Base-by-base conservation (phyloP, 2,113 vertebrate genomes). In the Beaufortia kweichowensis region DNA sequence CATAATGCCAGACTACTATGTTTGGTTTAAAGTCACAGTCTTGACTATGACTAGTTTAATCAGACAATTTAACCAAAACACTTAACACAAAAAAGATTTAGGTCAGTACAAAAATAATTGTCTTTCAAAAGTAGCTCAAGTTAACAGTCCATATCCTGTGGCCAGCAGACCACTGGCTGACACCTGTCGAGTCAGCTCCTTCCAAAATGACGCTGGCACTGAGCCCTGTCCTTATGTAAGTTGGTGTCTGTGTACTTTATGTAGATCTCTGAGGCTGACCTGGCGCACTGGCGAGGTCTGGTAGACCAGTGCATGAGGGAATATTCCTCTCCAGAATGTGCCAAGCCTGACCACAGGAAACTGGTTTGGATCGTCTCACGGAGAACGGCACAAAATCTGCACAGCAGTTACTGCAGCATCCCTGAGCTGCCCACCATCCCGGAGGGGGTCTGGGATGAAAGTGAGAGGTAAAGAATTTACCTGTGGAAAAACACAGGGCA, bases 281-380 rank as follows among this genome's bases (percentile, higher is more conserved):
- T 99, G 1, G 88, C 90, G 77, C 92, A 92, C 63, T 99, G 97
- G 97, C 91, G 92, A 39, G 94, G 94, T 0, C 89, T 94, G 19
- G 97, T 99, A 82, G 96, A 94, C 0, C 94, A 93, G 90, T 97
- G 97, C 75, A 88, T 99, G 35, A 92, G 86, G 0, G 95, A 97
- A 79, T 99, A 99, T 81, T 95, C 95, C 77, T 98, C 97, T 41
- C 95, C 96, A 0, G 93, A 94, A 64, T 99, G 97, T 87, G 94
- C 94, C 91, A 97, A 96, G 81, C 97, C 97, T 11, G 93, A 99
- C 85, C 94, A 98, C 81, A 95, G 89, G 77, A 97, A 94, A 82
- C 86, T 98, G 7, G 94, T 97, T 84, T 99, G 97, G 97, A 94
- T 97, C 6, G 95, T 99, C 69, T 99, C 97, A 0, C 89, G 97